Evolutionary conservation across 2,113 vertebrate genomes (phyloP).

Genomic region (Dasypus novemcinctus): DNA sequence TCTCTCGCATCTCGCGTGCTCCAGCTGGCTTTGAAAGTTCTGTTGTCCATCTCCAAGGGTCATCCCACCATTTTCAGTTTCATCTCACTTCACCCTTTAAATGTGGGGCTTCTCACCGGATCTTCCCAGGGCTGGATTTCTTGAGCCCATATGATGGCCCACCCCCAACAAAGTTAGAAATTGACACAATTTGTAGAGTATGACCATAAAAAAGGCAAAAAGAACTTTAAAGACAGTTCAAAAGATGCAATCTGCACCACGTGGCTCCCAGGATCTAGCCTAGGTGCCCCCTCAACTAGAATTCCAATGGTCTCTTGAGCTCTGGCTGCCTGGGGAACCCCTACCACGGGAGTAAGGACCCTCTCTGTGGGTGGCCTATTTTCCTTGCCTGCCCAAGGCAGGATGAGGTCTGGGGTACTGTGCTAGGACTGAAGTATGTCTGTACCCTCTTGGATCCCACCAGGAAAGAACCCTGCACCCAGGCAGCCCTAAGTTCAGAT

Average conservation of each 20-base stretch:
- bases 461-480: not conserved
- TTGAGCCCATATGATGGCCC: not conserved
- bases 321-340: not conserved
- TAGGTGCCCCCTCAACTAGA: not conserved
- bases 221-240: not conserved
- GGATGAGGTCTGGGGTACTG: too few species aligned
- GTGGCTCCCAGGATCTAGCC: too few species aligned
- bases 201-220: not conserved
- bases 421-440: not conserved
- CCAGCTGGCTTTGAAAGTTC: not conserved
- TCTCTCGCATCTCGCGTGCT: not conserved
- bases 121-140: not conserved
- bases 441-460: fast-evolving
- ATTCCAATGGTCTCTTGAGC: not conserved
- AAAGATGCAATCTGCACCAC: not conserved
- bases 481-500: not conserved
- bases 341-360: not conserved
- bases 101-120: fast-evolving
- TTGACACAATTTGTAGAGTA: not conserved
- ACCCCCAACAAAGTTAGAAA: not conserved
- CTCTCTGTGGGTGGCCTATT: not conserved
- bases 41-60: not conserved
- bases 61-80: not conserved
- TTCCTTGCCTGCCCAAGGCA: not conserved
- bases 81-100: not conserved